Percentiles rank a stretch among this genome's conserved stretches.
These are phyloP conservation scores for Polyommatus iphigenia DNA, from an alignment of 2,888 invertebrate species.

Conservation along the genomic window DNA sequence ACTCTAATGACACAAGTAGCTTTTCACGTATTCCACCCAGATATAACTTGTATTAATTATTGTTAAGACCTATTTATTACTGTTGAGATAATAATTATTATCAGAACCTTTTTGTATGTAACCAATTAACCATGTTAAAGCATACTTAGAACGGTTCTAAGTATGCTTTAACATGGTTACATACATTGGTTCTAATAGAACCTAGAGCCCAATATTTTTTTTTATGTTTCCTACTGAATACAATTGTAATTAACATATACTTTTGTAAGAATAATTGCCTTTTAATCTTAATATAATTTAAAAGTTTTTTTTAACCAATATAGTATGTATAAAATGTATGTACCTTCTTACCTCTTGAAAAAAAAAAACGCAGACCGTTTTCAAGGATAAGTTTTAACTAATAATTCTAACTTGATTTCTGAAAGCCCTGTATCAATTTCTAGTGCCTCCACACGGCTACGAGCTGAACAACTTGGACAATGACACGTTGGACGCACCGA, in stretches of 20 bases:
- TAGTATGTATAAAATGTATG: too few relatives aligned
- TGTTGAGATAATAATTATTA: neutral
- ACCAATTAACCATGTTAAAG: too few relatives aligned
- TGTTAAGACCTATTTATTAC: neutral
- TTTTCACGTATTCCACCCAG: neutral
- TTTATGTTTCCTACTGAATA: neutral
- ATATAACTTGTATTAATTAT: neutral
- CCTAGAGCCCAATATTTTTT: too few relatives aligned
- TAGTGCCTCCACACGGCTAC: slow-evolving; percentile 83
- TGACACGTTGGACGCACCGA: slow-evolving; percentile 82
- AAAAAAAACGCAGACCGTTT: neutral
- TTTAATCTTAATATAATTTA: neutral
- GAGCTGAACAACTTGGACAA: slow-evolving; percentile 84
- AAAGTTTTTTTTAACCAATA: too few relatives aligned
- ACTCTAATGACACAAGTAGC: slow-evolving; percentile 10
- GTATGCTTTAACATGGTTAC: too few relatives aligned
- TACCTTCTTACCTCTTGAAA: too few relatives aligned
- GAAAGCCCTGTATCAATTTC: slow-evolving; percentile 42
- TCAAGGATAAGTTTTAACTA: neutral
- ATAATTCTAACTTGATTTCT: neutral
- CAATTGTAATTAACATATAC: too few relatives aligned
- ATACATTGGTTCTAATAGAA: too few relatives aligned
- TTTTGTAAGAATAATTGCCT: too few relatives aligned
- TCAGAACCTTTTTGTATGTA: neutral
- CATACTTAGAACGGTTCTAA: too few relatives aligned